A percentile compares a stretch with the other conserved stretches of the same genome.
phyloP scores from a whole-genome alignment of 2,797 vertebrate genomes.

The Pipistrellus nathusii region DNA sequence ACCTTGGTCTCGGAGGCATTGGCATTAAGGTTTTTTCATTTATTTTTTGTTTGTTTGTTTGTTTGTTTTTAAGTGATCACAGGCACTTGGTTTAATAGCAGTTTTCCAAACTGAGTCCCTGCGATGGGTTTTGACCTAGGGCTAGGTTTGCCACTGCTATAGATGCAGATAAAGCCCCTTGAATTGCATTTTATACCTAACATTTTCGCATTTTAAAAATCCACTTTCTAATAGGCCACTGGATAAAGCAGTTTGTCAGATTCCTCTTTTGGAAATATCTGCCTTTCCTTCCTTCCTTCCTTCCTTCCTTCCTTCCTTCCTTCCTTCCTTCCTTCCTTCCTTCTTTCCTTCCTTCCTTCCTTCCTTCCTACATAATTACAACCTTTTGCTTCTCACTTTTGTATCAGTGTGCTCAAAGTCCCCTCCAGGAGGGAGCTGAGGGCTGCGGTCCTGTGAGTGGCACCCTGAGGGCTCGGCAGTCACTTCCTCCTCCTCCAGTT shows the following conservation, averaged over 20 bases:
- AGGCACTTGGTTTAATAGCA: background rate
- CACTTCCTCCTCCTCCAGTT: background rate
- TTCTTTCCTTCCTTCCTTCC: too few relatives aligned
- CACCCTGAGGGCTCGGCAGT: background rate
- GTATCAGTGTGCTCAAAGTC: background rate
- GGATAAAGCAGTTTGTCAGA: background rate
- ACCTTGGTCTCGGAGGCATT: conserved; percentile 9
- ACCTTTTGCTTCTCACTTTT: conserved; percentile 3
- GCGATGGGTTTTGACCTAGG: conserved; percentile 19
- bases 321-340: background rate
- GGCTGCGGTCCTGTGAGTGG: background rate
- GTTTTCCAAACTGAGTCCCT: background rate
- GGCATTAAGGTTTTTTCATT: background rate
- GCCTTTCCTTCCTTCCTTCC: background rate
- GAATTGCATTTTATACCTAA: background rate
- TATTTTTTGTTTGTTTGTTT: too few relatives aligned
- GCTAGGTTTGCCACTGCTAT: background rate
- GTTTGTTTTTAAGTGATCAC: background rate
- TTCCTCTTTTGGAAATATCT: conserved; percentile 30
- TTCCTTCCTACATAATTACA: background rate
- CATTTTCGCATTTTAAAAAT: conserved; percentile 20
- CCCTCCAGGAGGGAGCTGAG: background rate
- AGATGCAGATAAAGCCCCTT: background rate
- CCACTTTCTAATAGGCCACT: background rate
- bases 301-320: too few relatives aligned